Evolutionary conservation across 2,888 invertebrate genomes (phyloP).

Genomic region (Cyclophora punctaria): DNA sequence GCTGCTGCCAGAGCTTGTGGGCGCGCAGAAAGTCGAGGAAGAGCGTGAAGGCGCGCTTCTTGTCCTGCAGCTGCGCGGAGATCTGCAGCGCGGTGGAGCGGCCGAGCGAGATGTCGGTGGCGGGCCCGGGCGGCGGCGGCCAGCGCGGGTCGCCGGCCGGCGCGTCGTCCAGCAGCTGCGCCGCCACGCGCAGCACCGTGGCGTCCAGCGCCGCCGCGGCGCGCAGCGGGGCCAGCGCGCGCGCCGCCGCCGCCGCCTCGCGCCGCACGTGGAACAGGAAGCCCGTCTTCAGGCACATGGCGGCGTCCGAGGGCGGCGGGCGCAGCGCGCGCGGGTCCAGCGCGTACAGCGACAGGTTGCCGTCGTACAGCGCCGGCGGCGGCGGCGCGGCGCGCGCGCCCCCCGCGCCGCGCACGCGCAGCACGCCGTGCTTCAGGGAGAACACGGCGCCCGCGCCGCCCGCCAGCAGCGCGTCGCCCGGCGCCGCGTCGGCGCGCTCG

Average conservation of each 20-base stretch:
- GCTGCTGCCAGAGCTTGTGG: slow-evolving; percentile 78
- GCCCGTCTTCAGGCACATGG: slow-evolving; percentile 80
- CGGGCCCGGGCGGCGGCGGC: slow-evolving; percentile 22
- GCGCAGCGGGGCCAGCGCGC: slow-evolving; percentile 39
- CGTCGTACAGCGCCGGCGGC: slow-evolving; percentile 50
- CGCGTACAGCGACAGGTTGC: slow-evolving; percentile 78
- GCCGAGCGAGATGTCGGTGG: slow-evolving; percentile 72
- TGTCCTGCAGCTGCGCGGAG: slow-evolving; percentile 89
- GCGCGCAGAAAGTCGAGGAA: slow-evolving; percentile 85
- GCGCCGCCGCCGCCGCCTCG: slow-evolving; percentile 32
- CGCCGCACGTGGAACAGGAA: slow-evolving; percentile 84
- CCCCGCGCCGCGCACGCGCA: slow-evolving; percentile 16
- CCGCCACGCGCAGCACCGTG: slow-evolving; percentile 73
- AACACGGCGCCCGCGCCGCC: slow-evolving; percentile 30
- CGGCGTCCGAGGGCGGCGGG: slow-evolving; percentile 45
- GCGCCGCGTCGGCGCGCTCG: too few relatives aligned
- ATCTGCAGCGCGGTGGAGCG: slow-evolving; percentile 89
- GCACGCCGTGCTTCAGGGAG: slow-evolving; percentile 49
- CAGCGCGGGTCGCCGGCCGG: slow-evolving; percentile 89
- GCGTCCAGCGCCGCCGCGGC: slow-evolving; percentile 54
- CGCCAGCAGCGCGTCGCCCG: background rate
- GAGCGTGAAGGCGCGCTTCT: slow-evolving; percentile 85
- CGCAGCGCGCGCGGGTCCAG: slow-evolving; percentile 79
- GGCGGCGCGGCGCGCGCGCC: slow-evolving; percentile 13
- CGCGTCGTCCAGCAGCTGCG: slow-evolving; percentile 88